These are phyloP conservation scores for Grallaria varia DNA, from an alignment of 2,113 vertebrate species.

Conservation along the genomic window DNA sequence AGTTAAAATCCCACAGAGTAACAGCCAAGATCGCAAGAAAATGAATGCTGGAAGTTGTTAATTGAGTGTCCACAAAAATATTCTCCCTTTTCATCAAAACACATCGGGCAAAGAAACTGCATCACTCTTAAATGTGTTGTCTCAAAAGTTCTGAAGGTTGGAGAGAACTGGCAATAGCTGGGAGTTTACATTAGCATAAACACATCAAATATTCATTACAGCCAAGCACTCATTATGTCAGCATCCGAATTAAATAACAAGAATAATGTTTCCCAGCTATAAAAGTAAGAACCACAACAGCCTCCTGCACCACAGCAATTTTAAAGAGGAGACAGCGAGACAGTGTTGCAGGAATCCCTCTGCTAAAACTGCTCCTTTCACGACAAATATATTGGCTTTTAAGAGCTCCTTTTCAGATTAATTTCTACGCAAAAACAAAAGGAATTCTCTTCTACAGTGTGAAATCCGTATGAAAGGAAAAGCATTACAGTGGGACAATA, in stretches of 20 bases:
- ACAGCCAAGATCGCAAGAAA: neutral
- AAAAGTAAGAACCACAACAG: slow-evolving; percentile 8
- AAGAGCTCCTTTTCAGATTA: neutral
- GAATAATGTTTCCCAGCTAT: slow-evolving; percentile 34
- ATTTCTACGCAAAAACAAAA: neutral
- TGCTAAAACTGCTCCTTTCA: neutral
- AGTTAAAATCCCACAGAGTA: neutral
- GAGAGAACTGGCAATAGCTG: neutral
- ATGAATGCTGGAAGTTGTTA: neutral
- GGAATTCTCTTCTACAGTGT: neutral
- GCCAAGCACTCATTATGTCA: slow-evolving; percentile 47
- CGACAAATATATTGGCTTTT: neutral
- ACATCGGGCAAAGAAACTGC: neutral
- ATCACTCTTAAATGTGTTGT: neutral
- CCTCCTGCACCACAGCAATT: neutral
- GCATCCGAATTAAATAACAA: slow-evolving; percentile 42
- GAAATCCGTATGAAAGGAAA: neutral
- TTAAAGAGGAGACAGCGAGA: neutral
- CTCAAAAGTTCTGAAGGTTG: neutral
- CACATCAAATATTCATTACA: slow-evolving; percentile 64
- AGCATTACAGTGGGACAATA: neutral
- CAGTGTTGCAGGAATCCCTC: neutral
- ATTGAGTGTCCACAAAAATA: neutral
- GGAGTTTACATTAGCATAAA: slow-evolving; percentile 26
- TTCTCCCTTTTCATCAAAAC: neutral